A percentile compares a stretch with the other conserved stretches of the same genome.
Conservation (phyloP, 2,888 invertebrate genomes). For the Marasmarcha lunaedactyla region DNA sequence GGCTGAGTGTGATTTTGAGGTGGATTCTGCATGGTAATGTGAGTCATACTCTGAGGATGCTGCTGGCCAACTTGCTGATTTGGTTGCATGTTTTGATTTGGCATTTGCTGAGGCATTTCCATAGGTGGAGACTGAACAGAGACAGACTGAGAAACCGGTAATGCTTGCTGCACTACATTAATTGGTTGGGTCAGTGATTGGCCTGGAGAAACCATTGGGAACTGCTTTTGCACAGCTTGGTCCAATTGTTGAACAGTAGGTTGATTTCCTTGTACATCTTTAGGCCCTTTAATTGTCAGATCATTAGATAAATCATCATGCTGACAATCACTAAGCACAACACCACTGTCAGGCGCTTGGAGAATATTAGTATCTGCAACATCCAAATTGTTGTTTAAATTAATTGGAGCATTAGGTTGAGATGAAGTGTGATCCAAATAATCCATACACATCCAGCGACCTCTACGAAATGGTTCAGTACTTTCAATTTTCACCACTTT, state of each 20-base stretch:
- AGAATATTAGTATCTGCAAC: conserved; percentile 43
- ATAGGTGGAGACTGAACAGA: conserved; percentile 64
- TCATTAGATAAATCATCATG: conserved; percentile 63
- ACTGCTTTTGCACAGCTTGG: conserved; percentile 61
- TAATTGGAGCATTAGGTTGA: conserved; percentile 60
- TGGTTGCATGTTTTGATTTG: conserved; percentile 49
- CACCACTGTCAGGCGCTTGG: conserved; percentile 64
- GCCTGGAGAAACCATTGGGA: conserved; percentile 64
- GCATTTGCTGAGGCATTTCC: conserved; percentile 65
- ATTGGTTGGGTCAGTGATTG: conserved; percentile 63
- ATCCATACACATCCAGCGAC: conserved; percentile 95
- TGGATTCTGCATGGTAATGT: conserved; percentile 59
- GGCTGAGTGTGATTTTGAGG: conserved; percentile 45
- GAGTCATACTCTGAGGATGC: conserved; percentile 65
- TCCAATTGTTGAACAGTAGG: conserved; percentile 57
- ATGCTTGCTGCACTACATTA: conserved; percentile 54
- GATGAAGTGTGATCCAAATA: conserved; percentile 86
- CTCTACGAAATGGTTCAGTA: conserved; percentile 92
- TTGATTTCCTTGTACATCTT: conserved; percentile 57
- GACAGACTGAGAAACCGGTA: conserved; percentile 54
- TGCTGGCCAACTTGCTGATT: conserved; percentile 57
- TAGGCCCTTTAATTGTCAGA: conserved; percentile 58
- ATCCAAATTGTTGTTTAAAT: conserved; percentile 61
- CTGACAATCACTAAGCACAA: conserved; percentile 63
- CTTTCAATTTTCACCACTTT: conserved; percentile 97